Evolutionary conservation across 2,113 vertebrate species (phyloP).

Genomic region (Tachycineta bicolor): DNA sequence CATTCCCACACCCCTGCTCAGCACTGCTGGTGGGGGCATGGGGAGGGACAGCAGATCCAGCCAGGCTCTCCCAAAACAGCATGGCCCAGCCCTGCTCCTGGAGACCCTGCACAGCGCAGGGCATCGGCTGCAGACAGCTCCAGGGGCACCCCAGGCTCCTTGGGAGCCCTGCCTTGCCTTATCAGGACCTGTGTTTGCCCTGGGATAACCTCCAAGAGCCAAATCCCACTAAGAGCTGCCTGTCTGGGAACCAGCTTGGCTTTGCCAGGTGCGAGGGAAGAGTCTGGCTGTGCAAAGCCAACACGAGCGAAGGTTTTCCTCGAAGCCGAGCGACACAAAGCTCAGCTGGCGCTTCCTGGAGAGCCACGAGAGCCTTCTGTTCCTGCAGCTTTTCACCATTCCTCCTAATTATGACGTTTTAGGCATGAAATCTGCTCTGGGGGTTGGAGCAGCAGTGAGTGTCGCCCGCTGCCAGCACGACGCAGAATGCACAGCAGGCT

Average conservation of each 20-base stretch:
- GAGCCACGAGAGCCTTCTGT: conserved; percentile 31
- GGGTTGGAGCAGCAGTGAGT: background rate
- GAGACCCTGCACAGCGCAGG: background rate
- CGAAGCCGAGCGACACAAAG: background rate
- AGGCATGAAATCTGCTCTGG: conserved; percentile 11
- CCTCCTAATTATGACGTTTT: background rate
- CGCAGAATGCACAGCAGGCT: background rate
- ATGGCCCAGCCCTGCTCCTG: background rate
- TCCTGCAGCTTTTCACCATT: background rate
- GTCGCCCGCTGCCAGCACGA: background rate
- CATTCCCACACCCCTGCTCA: fast-evolving
- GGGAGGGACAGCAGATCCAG: background rate
- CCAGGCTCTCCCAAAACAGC: background rate
- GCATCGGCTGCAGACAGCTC: background rate
- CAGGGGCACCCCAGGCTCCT: background rate
- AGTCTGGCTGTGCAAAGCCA: background rate
- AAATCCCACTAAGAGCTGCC: background rate
- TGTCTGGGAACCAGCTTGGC: background rate
- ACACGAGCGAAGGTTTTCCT: background rate
- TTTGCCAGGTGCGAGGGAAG: background rate
- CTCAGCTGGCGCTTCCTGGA: conserved; percentile 29
- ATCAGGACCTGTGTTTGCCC: background rate
- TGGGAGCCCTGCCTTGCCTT: background rate
- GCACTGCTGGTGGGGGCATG: background rate
- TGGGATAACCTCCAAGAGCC: background rate